Base-by-base conservation (phyloP, 2,888 invertebrate genomes). In the Diaperis boleti region DNA sequence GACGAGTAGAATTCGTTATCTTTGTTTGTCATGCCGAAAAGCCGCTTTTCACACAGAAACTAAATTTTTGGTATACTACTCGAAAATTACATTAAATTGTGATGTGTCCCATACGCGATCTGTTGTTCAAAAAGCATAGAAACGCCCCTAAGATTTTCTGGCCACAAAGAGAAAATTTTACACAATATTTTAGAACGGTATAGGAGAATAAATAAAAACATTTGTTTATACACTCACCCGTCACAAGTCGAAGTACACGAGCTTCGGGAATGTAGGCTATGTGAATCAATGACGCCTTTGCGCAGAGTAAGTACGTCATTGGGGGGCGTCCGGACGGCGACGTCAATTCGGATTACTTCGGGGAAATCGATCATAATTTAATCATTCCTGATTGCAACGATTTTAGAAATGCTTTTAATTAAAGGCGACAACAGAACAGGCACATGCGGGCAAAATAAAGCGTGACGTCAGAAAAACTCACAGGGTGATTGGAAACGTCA, bases 241-340 rank as follows among this genome's bases (percentile, higher is more conserved):
- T 65, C 68, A 69, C 69, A 64, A 62, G 63, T 50, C 41, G 62
- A 44, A 60, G 57, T 49, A 33, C 64, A 64, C 64, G 64, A 61
- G 57, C 45, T 13, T 44, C 8, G 61, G 29, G 64, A 66, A 67
- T 65, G 63, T 65, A 55, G 57, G 66, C 62, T 62, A 50, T 65
- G 62, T 69, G 67, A 72, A 73, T 73, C 73, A 68, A 72, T 73
- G 71, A 68, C 50, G 69, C 52, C 60, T 64, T 59, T 70, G 72
- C 73, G 72, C 71, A 69, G 29, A 47, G 15, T n/a, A n/a, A n/a
- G n/a, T 55, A 60, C 67, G 67, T 55, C 65, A 65, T 29, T 60
- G 52, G 57, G n/a, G n/a, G n/a, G 62, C 66, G 66, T 60, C 67
- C 47, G 59, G 68, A 55, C 67, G 66, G 29, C 60, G 54, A 55